Evolutionary conservation across 1,140 invertebrate genomes (phyloP), one percentile per base, ranked within the genome.

Genomic region (Drosophila repletoides): DNA sequence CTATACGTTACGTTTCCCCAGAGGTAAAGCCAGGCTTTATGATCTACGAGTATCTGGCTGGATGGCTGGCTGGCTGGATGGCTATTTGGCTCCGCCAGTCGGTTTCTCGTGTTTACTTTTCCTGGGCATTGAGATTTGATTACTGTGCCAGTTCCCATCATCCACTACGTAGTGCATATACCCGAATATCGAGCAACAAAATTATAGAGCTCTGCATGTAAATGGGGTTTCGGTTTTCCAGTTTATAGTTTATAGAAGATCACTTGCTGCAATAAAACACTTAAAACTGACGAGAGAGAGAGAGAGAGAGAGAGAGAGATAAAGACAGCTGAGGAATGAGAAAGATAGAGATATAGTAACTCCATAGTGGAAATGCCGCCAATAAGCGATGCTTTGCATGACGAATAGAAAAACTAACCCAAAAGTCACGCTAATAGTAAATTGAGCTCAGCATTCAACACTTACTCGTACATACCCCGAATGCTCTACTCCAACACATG

Each of bases 371-470:
- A 65, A 65, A 58, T 48, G 43, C 53, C 61, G 43, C 43, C 61
- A 69, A 76, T 83, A 81, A 81, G 72, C 77, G 72, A 68, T 81
- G 77, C 73, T 81, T 84, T 84, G 79, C 77, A 83, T 83, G 79
- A 84, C 80, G 79, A 86, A 86, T 86, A 86, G 67, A 84, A 84
- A 86, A 84, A 86, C 80, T 84, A 84, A 84, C 72, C 80, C 75
- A 86, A 84, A 84, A 84, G 80, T 86, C 80, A 84, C 80, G 80
- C 80, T 86, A 84, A 84, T 84, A 84, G 61, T 84, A 84, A 84
- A 84, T 84, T 84, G 80, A 84, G 67, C 67, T 55, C 67, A 66
- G 45, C 38, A 60, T 49, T 61, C 65, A 61, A 68, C 48, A 68
- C 58, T 68, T n/a, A n/a, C n/a, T n/a, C n/a, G n/a, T n/a, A n/a